Conservation (phyloP, 30 jellyfish, hydroid and myxozoan species). For the Pelagia noctiluca region DNA sequence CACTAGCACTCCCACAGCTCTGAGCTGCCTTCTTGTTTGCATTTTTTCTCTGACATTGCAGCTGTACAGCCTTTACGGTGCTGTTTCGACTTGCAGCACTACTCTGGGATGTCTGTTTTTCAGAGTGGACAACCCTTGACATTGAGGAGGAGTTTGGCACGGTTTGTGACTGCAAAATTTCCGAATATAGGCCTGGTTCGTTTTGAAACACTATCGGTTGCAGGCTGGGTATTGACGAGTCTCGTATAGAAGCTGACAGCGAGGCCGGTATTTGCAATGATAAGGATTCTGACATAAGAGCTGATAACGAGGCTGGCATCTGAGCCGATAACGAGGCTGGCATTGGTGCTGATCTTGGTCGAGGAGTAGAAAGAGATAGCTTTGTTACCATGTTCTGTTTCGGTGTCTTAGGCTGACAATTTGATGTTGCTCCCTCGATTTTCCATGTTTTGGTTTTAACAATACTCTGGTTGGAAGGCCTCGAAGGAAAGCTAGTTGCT, state of each 20-base stretch:
- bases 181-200: not conserved
- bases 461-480: no score
- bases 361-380: not conserved
- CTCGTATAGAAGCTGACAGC: not conserved
- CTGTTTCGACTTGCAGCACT: no score
- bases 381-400: no score
- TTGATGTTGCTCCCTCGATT: no score
- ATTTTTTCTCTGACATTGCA: not conserved
- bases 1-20: not conserved
- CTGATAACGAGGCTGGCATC: not conserved
- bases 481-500: not conserved
- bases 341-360: not conserved
- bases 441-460: no score
- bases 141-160: not conserved
- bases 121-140: not conserved
- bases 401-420: no score
- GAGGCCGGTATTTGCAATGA: not conserved
- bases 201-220: not conserved
- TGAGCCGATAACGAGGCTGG: not conserved
- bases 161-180: not conserved
- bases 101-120: no score
- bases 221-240: not conserved
- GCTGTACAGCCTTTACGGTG: no score
- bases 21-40: not conserved
- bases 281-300: no score